Percentiles rank a stretch among this genome's conserved stretches.
Evolutionary conservation across 2,113 vertebrate species (phyloP).

Genomic region (Balaeniceps rex): DNA sequence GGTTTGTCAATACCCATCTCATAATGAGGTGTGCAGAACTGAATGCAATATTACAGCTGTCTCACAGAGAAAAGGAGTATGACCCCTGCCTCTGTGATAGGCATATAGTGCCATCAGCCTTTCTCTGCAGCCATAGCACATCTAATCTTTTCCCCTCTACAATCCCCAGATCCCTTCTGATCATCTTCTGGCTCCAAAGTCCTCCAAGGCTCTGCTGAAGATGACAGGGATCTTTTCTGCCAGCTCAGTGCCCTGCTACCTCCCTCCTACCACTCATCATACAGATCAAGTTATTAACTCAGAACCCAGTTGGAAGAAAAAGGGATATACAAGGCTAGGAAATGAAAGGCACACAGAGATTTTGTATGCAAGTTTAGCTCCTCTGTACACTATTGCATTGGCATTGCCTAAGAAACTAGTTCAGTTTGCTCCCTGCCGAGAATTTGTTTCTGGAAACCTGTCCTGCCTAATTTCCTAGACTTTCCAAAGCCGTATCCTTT

Average conservation of each 20-base stretch:
- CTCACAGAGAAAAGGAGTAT: neutral
- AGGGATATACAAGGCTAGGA: neutral
- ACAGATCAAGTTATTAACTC: neutral
- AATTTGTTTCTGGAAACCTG: conserved; percentile 31
- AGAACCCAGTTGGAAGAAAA: neutral
- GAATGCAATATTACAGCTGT: neutral
- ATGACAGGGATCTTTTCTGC: conserved; percentile 18
- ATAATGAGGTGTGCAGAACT: neutral
- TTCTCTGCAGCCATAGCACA: neutral
- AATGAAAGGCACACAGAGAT: neutral
- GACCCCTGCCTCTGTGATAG: neutral
- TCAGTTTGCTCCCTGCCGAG: conserved; percentile 2
- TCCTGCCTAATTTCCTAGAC: conserved; percentile 29
- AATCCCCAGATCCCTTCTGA: neutral
- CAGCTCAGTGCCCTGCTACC: neutral
- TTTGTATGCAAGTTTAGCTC: conserved; percentile 16
- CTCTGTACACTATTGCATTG: neutral
- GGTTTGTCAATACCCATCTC: neutral
- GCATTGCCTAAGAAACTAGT: conserved; percentile 10
- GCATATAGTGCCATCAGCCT: neutral
- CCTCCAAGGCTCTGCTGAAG: neutral
- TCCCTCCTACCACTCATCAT: neutral
- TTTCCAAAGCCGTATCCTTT: neutral
- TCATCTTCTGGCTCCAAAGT: neutral
- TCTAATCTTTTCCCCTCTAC: neutral